Conservation (phyloP, 35 echinoderm and acorn worm genomes). For the Apostichopus parvimensis region DNA sequence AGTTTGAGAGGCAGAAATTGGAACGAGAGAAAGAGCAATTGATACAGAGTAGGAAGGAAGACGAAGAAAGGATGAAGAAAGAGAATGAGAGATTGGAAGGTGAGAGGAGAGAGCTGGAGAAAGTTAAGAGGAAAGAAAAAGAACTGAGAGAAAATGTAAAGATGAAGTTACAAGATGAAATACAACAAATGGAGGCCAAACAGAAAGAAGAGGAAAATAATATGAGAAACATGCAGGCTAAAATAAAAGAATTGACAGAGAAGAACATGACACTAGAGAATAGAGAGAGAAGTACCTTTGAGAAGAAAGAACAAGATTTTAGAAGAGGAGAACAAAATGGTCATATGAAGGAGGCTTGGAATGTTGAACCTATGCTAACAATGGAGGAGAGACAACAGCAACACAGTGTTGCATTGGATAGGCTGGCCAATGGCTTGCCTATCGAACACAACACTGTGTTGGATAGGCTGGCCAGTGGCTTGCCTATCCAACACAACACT, state of each 20-base stretch:
- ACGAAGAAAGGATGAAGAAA: conserved; percentile 43
- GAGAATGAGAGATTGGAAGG: conserved; percentile 49
- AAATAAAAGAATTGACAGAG: conserved; percentile 46
- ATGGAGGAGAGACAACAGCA: background rate
- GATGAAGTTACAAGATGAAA: conserved; percentile 53
- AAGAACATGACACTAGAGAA: conserved; percentile 54
- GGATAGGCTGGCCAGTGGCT: too few species aligned
- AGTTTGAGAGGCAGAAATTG: conserved; percentile 50
- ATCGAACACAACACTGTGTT: too few species aligned
- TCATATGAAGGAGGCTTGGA: background rate
- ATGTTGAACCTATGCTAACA: background rate
- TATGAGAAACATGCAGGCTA: conserved; percentile 16
- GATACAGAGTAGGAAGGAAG: conserved; percentile 54
- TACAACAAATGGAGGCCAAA: conserved; percentile 28
- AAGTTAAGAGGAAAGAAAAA: conserved; percentile 56
- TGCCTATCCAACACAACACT: too few species aligned
- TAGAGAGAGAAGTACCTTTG: background rate
- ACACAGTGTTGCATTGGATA: too few species aligned
- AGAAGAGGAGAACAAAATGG: conserved; percentile 51
- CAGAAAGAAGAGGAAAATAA: conserved; percentile 52
- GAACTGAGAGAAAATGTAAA: conserved; percentile 47
- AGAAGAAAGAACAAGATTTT: too few species aligned
- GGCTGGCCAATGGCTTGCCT: too few species aligned
- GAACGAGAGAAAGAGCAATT: conserved; percentile 39
- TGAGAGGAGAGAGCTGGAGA: conserved; percentile 47